Evolutionary conservation across 2,888 invertebrate genomes (phyloP), one percentile per base, ranked within the genome.

Genomic region (Phoenoteleia sp.): DNA sequence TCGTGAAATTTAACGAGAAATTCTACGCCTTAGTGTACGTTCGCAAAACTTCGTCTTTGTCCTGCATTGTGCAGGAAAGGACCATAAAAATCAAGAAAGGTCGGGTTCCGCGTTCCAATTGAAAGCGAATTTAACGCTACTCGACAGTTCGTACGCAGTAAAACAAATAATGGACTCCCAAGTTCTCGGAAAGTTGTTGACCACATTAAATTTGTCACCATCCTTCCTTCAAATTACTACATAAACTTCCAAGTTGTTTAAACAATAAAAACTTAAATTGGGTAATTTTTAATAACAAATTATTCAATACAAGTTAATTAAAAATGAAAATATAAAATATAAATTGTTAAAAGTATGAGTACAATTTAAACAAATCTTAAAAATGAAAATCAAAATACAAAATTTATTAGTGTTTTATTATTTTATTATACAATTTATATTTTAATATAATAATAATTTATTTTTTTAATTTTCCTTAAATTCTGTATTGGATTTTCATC

Each of bases 101-200:
- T 75, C 69, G 45, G 47, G 69, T 54, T 69, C 11, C 67, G 54
- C 47, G 69, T 64, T 69, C 33, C 76, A 74, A 79, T 79, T 79
- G 79, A 79, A 79, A 77, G 66, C 67, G 56, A 75, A 80, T 84
- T 84, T 69, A 84, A 75, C 69, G 75, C 66, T 47, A 39, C 74
- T 75, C 64, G 80, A 80, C 75, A 64, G 75, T 80, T 75, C 64
- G 36, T 54, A 75, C 67, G 54, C 62, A 77, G 72, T 72, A 77
- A 83, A 77, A 77, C 83, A 77, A 79, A 77, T 76, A 77, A 83
- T 72, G 67, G 77, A 84, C 79, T 79, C 45, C 33, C 62, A 62
- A 67, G 69, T 81, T 67, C 69, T 45, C 62, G 75, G 33, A 69
- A 76, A 84, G 69, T 84, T 84, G 47, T 80, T 74, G 75, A 62